phyloP scores from a whole-genome alignment of 1,140 invertebrate species.

The Prorops nasuta region DNA sequence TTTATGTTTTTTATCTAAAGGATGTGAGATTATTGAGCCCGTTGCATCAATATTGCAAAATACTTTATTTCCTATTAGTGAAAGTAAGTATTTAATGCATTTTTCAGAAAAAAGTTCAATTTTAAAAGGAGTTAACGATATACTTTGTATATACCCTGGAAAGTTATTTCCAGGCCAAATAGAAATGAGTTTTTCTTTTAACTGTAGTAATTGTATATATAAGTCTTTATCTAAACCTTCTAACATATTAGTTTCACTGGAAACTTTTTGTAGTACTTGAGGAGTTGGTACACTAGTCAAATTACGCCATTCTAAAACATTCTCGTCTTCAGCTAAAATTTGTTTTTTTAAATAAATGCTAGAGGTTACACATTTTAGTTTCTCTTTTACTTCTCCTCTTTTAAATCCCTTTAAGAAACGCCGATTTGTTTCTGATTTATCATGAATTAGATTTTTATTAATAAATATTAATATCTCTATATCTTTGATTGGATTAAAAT shows the following conservation, averaged over 20 bases:
- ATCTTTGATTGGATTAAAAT: neutral
- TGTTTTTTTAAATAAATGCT: neutral
- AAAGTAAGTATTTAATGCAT: neutral
- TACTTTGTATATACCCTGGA: neutral
- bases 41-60: slow-evolving; percentile 6
- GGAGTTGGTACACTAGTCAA: neutral
- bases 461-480: neutral
- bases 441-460: neutral
- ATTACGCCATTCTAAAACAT: neutral
- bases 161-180: neutral
- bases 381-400: neutral
- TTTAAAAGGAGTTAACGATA: neutral
- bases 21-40: neutral
- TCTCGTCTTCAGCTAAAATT: neutral
- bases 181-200: neutral
- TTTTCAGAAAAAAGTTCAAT: too few species aligned
- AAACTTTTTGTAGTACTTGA: neutral
- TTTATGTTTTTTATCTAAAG: neutral
- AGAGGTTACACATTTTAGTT: neutral
- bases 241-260: neutral
- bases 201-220: neutral
- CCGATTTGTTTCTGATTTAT: neutral
- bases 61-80: neutral
- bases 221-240: neutral
- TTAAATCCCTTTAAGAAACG: neutral